Evolutionary conservation across 2,888 invertebrate species (phyloP), one percentile per base, ranked within the genome.

Genomic region (Xestia xanthographa): DNA sequence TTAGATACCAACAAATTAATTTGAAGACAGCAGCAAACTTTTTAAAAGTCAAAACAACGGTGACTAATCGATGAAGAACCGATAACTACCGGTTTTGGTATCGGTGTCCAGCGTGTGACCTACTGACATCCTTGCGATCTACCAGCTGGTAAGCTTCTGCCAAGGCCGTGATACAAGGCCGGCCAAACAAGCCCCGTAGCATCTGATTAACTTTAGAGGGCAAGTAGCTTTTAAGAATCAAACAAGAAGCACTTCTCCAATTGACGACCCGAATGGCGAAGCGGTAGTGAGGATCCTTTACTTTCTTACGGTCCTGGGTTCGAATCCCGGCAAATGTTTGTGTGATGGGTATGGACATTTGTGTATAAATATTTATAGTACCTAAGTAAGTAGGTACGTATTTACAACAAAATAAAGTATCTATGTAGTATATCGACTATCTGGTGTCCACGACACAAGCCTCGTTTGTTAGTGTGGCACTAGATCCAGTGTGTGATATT

Each of bases 51-150:
- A 63, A 34, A 82, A 83, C 66, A 78, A 65, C 66, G 34, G 50
- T 73, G 73, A 50, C 56, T 73, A 79, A 81, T 81, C 80, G 60
- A 79, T 81, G 26, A 12, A 62, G 56, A n/a, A 22, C 14, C 50
- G 38, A 78, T 72, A 50, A 56, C 56, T 63, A 80, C 75, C 75
- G 67, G 75, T 79, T 84, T 53, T 38, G 68, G 2, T 81, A 76
- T 75, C 70, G 78, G 50, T 81, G 71, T 43, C 70, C 34, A 29
- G 53, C 66, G 75, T 45, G 45, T 72, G 85, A 82, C 85, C 86
- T 82, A 85, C 73, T 77, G 75, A 76, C 80, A 87, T 87, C 86
- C 83, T 85, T 77, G 71, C n/a, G 34, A 69, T 29, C 58, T 68
- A 53, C 62, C 84, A 75, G 66, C 76, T 84, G 79, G 86, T 79